Base-by-base conservation (phyloP, 2,888 invertebrate species). In the Carcina quercana region DNA sequence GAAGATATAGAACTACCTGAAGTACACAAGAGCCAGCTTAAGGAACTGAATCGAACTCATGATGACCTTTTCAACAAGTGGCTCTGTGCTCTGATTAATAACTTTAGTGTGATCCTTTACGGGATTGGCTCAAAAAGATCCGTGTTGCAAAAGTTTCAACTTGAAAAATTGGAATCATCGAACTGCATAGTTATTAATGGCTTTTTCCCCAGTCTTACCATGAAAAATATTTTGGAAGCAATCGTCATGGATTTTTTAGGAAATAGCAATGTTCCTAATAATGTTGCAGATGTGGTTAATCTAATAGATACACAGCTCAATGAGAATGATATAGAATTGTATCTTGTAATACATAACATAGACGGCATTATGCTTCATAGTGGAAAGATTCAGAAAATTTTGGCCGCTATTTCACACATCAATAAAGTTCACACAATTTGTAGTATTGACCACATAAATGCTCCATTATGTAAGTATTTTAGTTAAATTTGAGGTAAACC, bases 401-500 rank as follows among this genome's bases (percentile, higher is more conserved):
- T 98, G 6, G 89, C 94, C 3, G 87, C 88, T 42, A 73, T 98
- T 43, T 90, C 94, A 1, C 86, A 88, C 37, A 85, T 93, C 22
- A 84, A 86, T 7, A 92, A 93, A 60, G 83, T 98, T 28, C 95
- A 95, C 64, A 73, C 97, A 6, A 72, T 98, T 42, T 96, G 96
- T 2, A 93, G 96, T 0, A 89, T 97, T 30, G 98, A 98, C 80
- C 97, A 98, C 59, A 93, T 97, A 17, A 97, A 98, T 76, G 92
- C 96, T n/a, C 93, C 95, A 3, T 68, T 95, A 38, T 85, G 94
- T 94, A 85, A 89, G 24, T 24, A 24, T 24, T n/a, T n/a, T n/a
- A n/a, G n/a, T n/a, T n/a, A n/a, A n/a, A n/a, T n/a, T n/a, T n/a
- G n/a, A n/a, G n/a, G n/a, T n/a, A n/a, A n/a, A n/a, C n/a, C n/a